Base-by-base conservation (phyloP, 2,888 invertebrate species). In the Sisyra terminalis region DNA sequence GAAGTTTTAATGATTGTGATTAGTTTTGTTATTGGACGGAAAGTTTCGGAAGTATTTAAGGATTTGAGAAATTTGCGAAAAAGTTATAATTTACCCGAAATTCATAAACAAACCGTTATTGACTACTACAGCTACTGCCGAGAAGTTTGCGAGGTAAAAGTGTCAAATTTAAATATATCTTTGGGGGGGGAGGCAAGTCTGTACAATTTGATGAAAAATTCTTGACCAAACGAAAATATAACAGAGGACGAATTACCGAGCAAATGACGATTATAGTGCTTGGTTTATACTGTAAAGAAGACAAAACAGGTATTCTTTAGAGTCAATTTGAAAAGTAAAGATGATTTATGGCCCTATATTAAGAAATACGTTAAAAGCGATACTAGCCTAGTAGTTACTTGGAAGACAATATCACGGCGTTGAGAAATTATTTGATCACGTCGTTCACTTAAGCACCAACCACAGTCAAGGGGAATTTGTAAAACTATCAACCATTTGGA, bases 181-280 rank as follows among this genome's bases (percentile, higher is more conserved):
- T 47, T 17, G 46, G 47, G 32, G 47, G 46, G n/a, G 38, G 31
- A 2, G 42, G 40, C 14, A 47, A 46, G 44, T 44, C 43, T 11
- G 47, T 47, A 10, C 42, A 47, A 34, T 44, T 47, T 29, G 47
- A 47, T 32, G 44, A 49, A 42, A 49, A 42, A 8, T 49, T 49
- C 37, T 40, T 48, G 6, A 47, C 48, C 0, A 47, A 47, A 42
- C 35, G 46, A 9, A 47, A 46, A 29, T 46, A 46, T 29, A 32
- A 45, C 38, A 39, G 47, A 3, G 42, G 45, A 9, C 41, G 45
- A 35, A 29, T 44, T 32, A 47, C 44, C 6, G 39, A 39, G 11
- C 39, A 39, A 18, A 46, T 47, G 47, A 46, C 47, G 7, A 44
- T 38, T 24, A 46, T 45, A 16, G 45, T 49, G 24, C 34, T 47